phyloP scores from a whole-genome alignment of 2,113 vertebrate genomes.

The Polypterus senegalus region DNA sequence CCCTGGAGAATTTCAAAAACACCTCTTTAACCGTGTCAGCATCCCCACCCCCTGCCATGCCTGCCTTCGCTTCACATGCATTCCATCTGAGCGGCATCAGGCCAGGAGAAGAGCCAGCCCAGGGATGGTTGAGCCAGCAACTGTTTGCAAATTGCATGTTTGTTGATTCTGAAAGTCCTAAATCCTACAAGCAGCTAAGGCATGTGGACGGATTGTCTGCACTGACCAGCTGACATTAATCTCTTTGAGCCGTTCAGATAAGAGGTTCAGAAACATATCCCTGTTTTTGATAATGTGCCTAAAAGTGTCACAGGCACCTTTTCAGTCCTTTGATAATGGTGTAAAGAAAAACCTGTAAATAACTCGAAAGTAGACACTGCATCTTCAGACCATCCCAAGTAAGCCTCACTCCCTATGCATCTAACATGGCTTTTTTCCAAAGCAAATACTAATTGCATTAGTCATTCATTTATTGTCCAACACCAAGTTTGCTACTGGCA shows the following conservation, averaged over 20 bases:
- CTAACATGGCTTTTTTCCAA: too few species aligned
- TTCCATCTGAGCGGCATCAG: too few species aligned
- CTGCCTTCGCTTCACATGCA: too few species aligned
- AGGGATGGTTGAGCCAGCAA: not conserved
- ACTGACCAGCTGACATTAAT: constrained; percentile 8
- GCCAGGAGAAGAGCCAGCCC: not conserved
- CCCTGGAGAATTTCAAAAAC: too few species aligned
- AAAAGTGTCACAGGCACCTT: fast-evolving
- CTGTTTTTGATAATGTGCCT: not conserved
- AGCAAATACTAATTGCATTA: too few species aligned
- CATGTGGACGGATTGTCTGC: not conserved
- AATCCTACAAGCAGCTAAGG: not conserved
- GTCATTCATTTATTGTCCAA: too few species aligned
- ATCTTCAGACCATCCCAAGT: not conserved
- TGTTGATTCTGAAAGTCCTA: constrained; percentile 7
- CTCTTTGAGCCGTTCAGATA: not conserved
- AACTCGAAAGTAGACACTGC: fast-evolving
- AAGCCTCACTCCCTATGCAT: too few species aligned
- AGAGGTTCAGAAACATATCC: not conserved
- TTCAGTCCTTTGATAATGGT: not conserved
- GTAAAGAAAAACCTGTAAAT: constrained; percentile 17
- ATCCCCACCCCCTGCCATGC: too few species aligned
- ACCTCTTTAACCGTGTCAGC: too few species aligned
- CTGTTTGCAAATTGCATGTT: not conserved
- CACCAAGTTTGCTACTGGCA: too few species aligned